These are phyloP conservation scores for Acleris holmiana DNA, from an alignment of 2,888 invertebrate species.

Conservation along the genomic window DNA sequence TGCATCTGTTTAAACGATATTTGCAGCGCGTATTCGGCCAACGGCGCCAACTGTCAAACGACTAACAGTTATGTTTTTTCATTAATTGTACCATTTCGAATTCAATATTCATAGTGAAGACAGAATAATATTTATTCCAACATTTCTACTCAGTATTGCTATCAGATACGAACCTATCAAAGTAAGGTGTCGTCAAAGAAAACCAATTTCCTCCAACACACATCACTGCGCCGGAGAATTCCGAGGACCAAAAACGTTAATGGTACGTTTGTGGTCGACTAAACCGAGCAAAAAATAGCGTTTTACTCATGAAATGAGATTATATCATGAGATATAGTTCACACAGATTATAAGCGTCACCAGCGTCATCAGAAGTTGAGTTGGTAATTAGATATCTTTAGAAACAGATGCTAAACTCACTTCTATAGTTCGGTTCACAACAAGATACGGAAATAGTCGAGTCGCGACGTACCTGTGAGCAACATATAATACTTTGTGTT, in stretches of 20 bases:
- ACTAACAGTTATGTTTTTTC: too few relatives aligned
- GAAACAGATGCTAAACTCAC: too few relatives aligned
- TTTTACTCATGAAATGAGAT: constrained; percentile 3
- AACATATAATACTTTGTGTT: neutral
- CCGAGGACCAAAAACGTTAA: neutral
- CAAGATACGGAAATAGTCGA: constrained; percentile 12
- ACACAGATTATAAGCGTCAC: neutral
- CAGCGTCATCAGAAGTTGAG: too few relatives aligned
- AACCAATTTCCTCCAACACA: constrained; percentile 21
- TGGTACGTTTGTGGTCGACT: neutral
- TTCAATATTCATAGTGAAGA: too few relatives aligned
- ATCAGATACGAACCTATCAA: neutral
- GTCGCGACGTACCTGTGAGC: constrained; percentile 7
- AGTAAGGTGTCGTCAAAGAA: constrained; percentile 1
- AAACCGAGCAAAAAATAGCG: neutral
- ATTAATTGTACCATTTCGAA: too few relatives aligned
- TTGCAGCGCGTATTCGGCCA: too few relatives aligned
- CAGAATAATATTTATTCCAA: too few relatives aligned
- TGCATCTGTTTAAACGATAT: too few relatives aligned
- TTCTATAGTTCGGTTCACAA: neutral
- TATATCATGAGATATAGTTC: neutral
- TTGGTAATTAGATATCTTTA: too few relatives aligned
- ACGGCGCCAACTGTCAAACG: too few relatives aligned
- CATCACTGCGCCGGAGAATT: neutral
- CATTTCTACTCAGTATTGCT: neutral